Percentiles rank a stretch among this genome's conserved stretches.
Conservation (phyloP, 2,888 invertebrate genomes). For the Dolichopus griseipennis region DNA sequence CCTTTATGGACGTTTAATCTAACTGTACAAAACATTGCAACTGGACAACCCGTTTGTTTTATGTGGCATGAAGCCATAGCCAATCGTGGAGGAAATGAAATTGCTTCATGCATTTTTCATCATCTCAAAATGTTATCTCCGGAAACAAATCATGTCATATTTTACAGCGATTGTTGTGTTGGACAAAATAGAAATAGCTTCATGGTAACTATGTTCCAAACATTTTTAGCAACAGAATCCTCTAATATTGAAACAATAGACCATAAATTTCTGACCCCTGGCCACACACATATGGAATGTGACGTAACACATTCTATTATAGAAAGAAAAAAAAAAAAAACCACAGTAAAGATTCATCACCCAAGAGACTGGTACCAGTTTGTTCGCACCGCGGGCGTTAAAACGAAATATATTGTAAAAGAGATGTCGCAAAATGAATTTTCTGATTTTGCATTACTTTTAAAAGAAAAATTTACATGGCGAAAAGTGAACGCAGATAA, state of each 20-base stretch:
- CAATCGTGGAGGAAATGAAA: conserved; percentile 10
- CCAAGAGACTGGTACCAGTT: not conserved
- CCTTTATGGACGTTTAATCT: conserved; percentile 8
- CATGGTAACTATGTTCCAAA: conserved; percentile 12
- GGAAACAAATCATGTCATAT: not conserved
- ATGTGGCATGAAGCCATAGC: conserved; percentile 13
- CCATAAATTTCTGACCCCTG: conserved; percentile 8
- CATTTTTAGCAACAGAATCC: conserved; percentile 14
- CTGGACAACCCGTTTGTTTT: not conserved
- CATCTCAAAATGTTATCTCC: not conserved
- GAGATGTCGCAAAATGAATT: not conserved
- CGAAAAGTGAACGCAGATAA: too few species aligned
- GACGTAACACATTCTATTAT: not conserved
- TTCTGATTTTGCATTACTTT: not conserved
- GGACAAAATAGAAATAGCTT: conserved; percentile 13
- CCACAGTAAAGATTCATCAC: not conserved
- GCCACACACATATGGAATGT: conserved; percentile 1
- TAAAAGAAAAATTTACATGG: not conserved
- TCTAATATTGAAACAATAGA: conserved; percentile 12
- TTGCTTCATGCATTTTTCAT: conserved; percentile 11
- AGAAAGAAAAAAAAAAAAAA: not conserved
- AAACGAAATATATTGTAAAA: not conserved
- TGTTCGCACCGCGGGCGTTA: not conserved
- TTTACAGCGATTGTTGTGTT: conserved; percentile 10
- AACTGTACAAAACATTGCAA: conserved; percentile 7